Base-by-base conservation (phyloP, 2,113 vertebrate species). In the Chlorodrepanis virens region DNA sequence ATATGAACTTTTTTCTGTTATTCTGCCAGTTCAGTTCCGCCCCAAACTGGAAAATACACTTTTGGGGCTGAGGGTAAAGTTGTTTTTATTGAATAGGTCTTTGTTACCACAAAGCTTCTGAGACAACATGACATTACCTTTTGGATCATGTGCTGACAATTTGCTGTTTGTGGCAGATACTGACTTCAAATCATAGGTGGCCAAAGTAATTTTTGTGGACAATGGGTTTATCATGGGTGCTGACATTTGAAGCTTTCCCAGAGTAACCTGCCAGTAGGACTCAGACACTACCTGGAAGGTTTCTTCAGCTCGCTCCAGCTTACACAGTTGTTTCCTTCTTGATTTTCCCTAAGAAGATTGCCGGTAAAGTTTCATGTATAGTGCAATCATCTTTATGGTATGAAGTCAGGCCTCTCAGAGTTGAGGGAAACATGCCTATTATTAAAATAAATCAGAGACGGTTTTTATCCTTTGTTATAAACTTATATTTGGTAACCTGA, bases 81-180 rank as follows among this genome's bases (percentile, higher is more conserved):
- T 91, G 35, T 29, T 90, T 86, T 81, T 75, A 42, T 90, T 96
- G 83, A 96, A 96, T 94, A 89, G 56, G 49, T 92, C 93, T 94
- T 96, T 96, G 93, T 96, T 96, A 64, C 31, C 1, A 1, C 65
- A 96, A 90, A 94, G 83, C 93, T 94, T 90, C 92, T 88, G 56
- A 92, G 92, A 78, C 89, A 96, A 93, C 80, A 92, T 94, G 90
- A 83, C 94, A 95, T 42, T 69, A 89, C 90, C 76, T 94, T 90
- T 92, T 95, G 79, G 67, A 94, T 96, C 88, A 68, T 74, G 60
- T 83, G 82, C 75, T 94, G 88, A 89, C 3, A 33, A 75, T 93
- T 86, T 90, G 76, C 87, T 91, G 49, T 69, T 96, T 85, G 87
- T 90, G 67, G 39, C 84, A 94, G 72, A 83, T 79, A 68, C 57